phyloP scores from a whole-genome alignment of 2,113 vertebrate species.

The Chamaea fasciata region DNA sequence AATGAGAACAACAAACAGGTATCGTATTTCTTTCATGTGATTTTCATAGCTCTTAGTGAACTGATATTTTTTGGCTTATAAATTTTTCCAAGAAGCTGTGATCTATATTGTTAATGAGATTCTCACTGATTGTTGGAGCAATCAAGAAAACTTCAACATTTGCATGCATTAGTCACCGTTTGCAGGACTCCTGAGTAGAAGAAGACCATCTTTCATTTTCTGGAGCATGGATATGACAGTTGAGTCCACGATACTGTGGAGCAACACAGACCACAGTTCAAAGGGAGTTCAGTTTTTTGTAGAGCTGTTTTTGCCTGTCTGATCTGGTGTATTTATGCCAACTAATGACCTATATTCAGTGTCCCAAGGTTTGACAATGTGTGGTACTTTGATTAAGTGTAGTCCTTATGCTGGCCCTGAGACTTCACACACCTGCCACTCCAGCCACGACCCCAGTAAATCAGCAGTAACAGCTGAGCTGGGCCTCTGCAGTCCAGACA shows the following conservation, averaged over 20 bases:
- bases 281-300: background rate
- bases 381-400: background rate
- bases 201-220: background rate
- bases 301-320: background rate
- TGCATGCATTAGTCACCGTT: background rate
- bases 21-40: background rate
- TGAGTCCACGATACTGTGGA: background rate
- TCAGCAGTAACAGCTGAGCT: background rate
- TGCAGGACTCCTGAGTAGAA: background rate
- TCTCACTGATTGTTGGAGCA: background rate
- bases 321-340: background rate
- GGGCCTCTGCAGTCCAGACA: background rate
- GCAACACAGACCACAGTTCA: background rate
- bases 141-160: background rate
- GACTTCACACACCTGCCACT: background rate
- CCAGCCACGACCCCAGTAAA: background rate
- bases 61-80: background rate
- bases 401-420: background rate
- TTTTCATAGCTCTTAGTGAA: background rate
- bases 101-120: background rate
- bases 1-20: conserved; percentile 92
- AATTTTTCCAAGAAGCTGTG: background rate
- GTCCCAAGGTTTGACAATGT: background rate
- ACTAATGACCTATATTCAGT: background rate
- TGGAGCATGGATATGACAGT: background rate